Evolutionary conservation across 1,140 invertebrate genomes (phyloP), one percentile per base, ranked within the genome.

Genomic region (Paramacrobiotus metropolitanus): DNA sequence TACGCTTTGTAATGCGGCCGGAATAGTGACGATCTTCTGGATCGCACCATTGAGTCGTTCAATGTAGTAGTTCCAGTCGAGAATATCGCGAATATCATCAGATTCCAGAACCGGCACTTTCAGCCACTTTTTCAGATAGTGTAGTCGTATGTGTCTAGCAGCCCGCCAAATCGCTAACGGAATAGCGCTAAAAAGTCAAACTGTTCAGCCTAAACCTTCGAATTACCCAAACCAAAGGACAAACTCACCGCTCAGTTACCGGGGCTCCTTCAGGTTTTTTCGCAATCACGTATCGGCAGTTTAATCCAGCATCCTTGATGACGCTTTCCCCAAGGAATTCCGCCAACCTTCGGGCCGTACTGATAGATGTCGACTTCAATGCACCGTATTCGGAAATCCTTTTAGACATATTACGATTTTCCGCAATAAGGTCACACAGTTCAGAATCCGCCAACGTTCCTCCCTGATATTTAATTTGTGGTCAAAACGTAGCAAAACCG

Each of bases 1-100:
- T 40, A 40, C 34, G 31, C 88, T 89, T 78, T 98, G 93, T 74
- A 97, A 79, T 0, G 94, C 92, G 20, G 94, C 94, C 2, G 94
- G 94, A 69, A 99, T 99, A 0, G 93, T 98, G 59, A 98, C 93
- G 68, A 99, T 99, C 75, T 98, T 99, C 74, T 96, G 92, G 66
- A 98, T 90, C 59, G 86, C 79, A 40, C 85, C 89, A 55, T 87
- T 87, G 21, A 98, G 77, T 65, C 94, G 72, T 71, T 97, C 93
- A 55, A 95, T 90, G 70, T 99, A 99, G 70, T 99, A 98, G 65
- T 83, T 79, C 94, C 94, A 99, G 75, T 99, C 94, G 1, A 99
- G 75, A 64, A 98, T 83, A 65, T 88, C 81, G 55, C 93, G 75
- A 60, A 97, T 94, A 69, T 97, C 86, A 66, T 92, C 81, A 70